These are phyloP conservation scores for Zaprionus camerounensis DNA, from an alignment of 1,140 invertebrate genomes.

Conservation along the genomic window DNA sequence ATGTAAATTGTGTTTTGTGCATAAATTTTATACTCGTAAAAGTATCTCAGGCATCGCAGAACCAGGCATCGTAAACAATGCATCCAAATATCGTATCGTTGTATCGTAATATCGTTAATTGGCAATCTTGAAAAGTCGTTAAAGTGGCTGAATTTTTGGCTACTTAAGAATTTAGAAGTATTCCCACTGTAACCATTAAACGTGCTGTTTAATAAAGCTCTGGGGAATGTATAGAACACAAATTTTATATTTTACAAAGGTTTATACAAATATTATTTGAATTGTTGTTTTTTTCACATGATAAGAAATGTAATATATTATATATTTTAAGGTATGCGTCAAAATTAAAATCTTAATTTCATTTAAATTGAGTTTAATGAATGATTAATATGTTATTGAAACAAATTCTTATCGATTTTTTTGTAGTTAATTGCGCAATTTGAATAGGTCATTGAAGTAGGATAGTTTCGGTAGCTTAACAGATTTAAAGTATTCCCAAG, in stretches of 20 bases:
- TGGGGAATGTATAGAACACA: neutral
- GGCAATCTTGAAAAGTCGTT: slow-evolving; percentile 33
- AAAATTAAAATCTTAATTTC: too few species aligned
- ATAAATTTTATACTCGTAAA: slow-evolving; percentile 39
- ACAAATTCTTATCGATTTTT: too few species aligned
- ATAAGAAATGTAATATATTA: neutral
- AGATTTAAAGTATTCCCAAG: too few species aligned
- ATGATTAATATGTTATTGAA: too few species aligned
- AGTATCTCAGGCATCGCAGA: neutral
- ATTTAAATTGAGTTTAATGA: too few species aligned
- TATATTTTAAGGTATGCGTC: too few species aligned
- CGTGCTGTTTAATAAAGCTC: neutral
- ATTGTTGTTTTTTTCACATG: neutral
- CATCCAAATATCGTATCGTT: neutral
- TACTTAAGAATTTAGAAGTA: slow-evolving; percentile 5
- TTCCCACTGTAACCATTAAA: neutral
- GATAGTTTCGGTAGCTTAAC: too few species aligned
- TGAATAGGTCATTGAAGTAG: too few species aligned
- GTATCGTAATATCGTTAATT: slow-evolving; percentile 29
- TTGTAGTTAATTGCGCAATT: too few species aligned
- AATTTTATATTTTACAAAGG: neutral
- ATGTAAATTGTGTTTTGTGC: slow-evolving; percentile 31
- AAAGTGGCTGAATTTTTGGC: neutral
- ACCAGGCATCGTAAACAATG: slow-evolving; percentile 14
- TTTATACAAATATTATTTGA: too few species aligned